Percentiles rank a stretch among this genome's conserved stretches.
Evolutionary conservation across 2,888 invertebrate species (phyloP).

Genomic region (Resseliella maxima): DNA sequence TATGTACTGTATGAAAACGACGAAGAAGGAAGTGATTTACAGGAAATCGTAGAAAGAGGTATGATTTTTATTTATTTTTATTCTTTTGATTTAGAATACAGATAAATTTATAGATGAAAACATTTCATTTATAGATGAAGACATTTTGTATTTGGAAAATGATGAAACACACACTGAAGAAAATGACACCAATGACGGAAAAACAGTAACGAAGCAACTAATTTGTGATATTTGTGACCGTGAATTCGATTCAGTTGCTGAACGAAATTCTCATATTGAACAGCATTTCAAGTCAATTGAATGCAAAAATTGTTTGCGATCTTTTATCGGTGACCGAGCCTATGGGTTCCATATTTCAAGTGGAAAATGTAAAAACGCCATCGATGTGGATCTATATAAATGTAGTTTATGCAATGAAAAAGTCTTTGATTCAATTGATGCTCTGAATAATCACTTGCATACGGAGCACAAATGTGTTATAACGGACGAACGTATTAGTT

Average conservation of each 20-base stretch:
- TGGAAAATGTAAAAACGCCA: background rate
- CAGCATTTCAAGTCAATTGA: background rate
- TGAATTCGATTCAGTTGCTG: background rate
- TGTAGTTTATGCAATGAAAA: constrained; percentile 30
- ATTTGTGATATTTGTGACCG: constrained; percentile 42
- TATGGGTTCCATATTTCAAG: background rate
- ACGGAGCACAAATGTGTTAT: background rate
- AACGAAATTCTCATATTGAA: constrained; percentile 7
- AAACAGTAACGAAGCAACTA: background rate
- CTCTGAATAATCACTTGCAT: background rate
- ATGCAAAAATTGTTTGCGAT: background rate
- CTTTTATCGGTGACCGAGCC: constrained; percentile 39
- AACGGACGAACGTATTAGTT: background rate
- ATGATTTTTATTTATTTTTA: too few relatives aligned
- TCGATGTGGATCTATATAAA: background rate
- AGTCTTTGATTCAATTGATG: background rate
- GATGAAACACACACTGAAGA: background rate
- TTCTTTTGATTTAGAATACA: too few relatives aligned
- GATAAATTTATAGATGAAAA: background rate
- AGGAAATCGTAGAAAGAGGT: background rate
- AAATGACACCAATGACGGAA: background rate
- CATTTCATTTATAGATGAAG: background rate
- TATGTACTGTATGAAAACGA: background rate
- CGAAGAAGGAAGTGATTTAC: background rate
- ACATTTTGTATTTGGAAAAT: background rate